Conservation (phyloP, 2,888 invertebrate genomes). For the Melipona bicolor region DNA sequence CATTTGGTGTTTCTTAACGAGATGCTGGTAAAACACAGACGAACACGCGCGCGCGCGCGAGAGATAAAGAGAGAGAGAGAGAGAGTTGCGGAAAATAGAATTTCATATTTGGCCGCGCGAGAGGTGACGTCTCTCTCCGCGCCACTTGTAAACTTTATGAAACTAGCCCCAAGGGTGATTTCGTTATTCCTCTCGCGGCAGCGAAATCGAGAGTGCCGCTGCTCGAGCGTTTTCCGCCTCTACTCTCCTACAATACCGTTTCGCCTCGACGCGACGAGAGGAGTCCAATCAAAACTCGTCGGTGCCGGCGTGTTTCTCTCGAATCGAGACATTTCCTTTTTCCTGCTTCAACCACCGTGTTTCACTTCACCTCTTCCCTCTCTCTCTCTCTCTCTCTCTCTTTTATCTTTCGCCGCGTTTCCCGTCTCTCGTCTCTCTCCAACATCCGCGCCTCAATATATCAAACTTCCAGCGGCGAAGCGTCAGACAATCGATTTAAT, state of each 20-base stretch:
- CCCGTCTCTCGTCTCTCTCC: neutral
- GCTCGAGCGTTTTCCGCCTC: constrained; percentile 43
- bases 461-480: constrained; percentile 70
- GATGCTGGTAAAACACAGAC: constrained; percentile 18
- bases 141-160: constrained; percentile 62
- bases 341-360: constrained; percentile 10
- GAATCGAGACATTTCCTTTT: constrained; percentile 51
- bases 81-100: constrained; percentile 54
- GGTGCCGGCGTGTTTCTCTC: constrained; percentile 36
- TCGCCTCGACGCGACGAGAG: constrained; percentile 15
- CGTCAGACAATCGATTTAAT: constrained; percentile 78
- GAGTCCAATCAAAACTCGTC: constrained; percentile 62
- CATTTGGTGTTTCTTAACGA: constrained; percentile 38
- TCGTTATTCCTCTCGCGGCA: constrained; percentile 60
- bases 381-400: neutral
- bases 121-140: neutral
- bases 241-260: constrained; percentile 14
- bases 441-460: constrained; percentile 60
- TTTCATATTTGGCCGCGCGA: constrained; percentile 43
- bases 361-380: constrained; percentile 16
- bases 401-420: neutral
- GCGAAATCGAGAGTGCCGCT: constrained; percentile 56
- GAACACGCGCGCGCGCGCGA: neutral
- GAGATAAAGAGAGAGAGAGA: neutral
- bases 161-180: constrained; percentile 65